A percentile compares a stretch with the other conserved stretches of the same genome.
phyloP scores from a whole-genome alignment of 2,797 vertebrate genomes.

The Cirrhinus mrigala region DNA sequence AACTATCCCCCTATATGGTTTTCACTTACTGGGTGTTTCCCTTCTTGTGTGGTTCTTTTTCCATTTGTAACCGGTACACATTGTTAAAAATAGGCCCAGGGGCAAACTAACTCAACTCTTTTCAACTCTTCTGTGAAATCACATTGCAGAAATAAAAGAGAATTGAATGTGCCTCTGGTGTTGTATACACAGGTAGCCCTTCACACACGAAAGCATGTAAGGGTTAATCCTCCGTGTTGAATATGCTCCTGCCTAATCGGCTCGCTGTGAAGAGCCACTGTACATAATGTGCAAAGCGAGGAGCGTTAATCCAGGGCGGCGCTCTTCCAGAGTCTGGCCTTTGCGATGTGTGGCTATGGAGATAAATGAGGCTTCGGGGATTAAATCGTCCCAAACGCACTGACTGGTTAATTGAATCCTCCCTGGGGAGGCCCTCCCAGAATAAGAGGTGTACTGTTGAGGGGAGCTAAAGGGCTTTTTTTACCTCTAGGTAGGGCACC shows the following conservation, averaged over 20 bases:
- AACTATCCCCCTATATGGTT: too few relatives aligned
- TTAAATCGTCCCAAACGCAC: conserved; percentile 77
- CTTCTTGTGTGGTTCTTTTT: neutral
- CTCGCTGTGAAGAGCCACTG: conserved; percentile 64
- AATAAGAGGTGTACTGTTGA: conserved; percentile 48
- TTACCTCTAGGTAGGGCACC: conserved; percentile 60
- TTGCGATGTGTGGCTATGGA: conserved; percentile 71
- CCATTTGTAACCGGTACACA: neutral
- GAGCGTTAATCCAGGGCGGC: conserved; percentile 65
- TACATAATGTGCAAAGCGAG: conserved; percentile 59
- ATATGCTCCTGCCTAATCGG: conserved; percentile 64
- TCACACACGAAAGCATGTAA: conserved; percentile 53
- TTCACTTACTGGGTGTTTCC: neutral
- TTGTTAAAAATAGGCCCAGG: neutral
- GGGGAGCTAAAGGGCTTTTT: conserved; percentile 37
- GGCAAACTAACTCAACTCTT: conserved; percentile 12
- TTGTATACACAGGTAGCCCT: conserved; percentile 34
- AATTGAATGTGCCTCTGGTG: neutral
- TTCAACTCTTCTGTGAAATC: conserved; percentile 39
- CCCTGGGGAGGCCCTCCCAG: conserved; percentile 63
- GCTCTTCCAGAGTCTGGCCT: conserved; percentile 65
- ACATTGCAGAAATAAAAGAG: conserved; percentile 38
- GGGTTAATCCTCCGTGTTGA: conserved; percentile 60
- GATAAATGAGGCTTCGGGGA: conserved; percentile 76
- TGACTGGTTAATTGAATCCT: conserved; percentile 80